Evolutionary conservation across 92 coral and sea anemone genomes (phyloP).

Genomic region (Zoanthus solanderi): DNA sequence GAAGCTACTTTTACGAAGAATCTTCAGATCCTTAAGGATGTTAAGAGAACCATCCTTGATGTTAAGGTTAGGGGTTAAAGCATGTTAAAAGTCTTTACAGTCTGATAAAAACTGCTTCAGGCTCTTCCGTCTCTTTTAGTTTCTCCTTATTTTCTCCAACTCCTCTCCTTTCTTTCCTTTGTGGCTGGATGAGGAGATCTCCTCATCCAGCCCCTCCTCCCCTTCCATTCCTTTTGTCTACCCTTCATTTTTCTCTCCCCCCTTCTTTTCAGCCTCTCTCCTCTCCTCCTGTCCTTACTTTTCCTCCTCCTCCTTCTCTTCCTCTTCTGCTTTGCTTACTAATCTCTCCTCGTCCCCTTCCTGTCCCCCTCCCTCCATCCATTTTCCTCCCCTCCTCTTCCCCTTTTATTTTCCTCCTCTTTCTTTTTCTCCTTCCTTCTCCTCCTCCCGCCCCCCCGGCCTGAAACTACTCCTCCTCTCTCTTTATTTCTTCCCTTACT

Average conservation of each 20-base stretch:
- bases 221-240: too few species aligned
- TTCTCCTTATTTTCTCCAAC: too few species aligned
- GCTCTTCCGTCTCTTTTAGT: too few species aligned
- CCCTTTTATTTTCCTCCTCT: not conserved
- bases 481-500: not conserved
- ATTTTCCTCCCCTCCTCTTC: not conserved
- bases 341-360: not conserved
- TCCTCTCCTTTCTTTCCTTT: too few species aligned
- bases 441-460: not conserved
- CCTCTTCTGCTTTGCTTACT: not conserved
- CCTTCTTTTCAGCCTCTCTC: too few species aligned
- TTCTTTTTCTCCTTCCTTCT: too few species aligned
- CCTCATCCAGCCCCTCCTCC: too few species aligned
- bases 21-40: constrained; percentile 93
- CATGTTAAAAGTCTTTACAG: not conserved
- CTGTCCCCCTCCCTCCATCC: not conserved
- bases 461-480: too few species aligned
- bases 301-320: not conserved
- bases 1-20: constrained; percentile 99
- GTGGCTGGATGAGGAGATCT: too few species aligned
- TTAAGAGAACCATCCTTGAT: constrained; percentile 95
- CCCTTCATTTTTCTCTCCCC: too few species aligned
- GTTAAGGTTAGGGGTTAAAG: constrained; percentile 81
- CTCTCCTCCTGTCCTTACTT: not conserved
- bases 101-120: too few species aligned